Evolutionary conservation across 2,888 invertebrate species (phyloP).

Genomic region (Cyclophora punctaria): DNA sequence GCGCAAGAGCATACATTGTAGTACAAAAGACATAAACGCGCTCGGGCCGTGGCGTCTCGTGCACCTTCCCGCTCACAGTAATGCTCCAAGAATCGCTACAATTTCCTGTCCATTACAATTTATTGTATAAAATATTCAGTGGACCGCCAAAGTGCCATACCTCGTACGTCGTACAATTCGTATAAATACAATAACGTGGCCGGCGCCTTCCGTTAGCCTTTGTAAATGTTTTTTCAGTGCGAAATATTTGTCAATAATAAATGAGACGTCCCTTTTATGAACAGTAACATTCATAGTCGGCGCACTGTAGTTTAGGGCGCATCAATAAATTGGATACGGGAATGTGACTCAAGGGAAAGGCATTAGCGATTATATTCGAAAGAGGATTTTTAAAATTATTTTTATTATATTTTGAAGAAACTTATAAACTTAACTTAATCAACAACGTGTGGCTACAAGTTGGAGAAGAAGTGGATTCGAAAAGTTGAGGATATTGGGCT

Average conservation of each 20-base stretch:
- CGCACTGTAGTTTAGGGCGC: slow-evolving; percentile 47
- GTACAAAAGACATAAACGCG: slow-evolving; percentile 64
- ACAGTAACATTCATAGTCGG: slow-evolving; percentile 49
- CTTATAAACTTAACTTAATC: no score
- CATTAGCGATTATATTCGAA: neutral
- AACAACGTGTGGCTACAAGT: no score
- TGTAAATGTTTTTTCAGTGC: slow-evolving; percentile 55
- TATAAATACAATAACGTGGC: slow-evolving; percentile 58
- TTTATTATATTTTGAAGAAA: no score
- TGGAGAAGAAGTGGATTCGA: no score
- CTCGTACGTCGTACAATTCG: slow-evolving; percentile 24
- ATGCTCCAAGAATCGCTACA: slow-evolving; percentile 28
- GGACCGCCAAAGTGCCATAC: slow-evolving; percentile 48
- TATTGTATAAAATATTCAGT: slow-evolving; percentile 27
- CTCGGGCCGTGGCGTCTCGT: neutral
- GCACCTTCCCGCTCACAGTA: slow-evolving; percentile 5
- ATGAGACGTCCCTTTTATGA: slow-evolving; percentile 71
- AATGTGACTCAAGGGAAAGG: no score
- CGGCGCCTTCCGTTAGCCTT: slow-evolving; percentile 68
- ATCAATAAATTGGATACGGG: slow-evolving; percentile 37
- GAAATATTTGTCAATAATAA: slow-evolving; percentile 75
- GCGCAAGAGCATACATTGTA: slow-evolving; percentile 39
- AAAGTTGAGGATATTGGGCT: no score
- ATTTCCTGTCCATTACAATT: slow-evolving; percentile 56
- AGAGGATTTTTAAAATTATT: no score